Evolutionary conservation across 2,113 vertebrate species (phyloP), one percentile per base, ranked within the genome.

Genomic region (Guaruba guarouba): DNA sequence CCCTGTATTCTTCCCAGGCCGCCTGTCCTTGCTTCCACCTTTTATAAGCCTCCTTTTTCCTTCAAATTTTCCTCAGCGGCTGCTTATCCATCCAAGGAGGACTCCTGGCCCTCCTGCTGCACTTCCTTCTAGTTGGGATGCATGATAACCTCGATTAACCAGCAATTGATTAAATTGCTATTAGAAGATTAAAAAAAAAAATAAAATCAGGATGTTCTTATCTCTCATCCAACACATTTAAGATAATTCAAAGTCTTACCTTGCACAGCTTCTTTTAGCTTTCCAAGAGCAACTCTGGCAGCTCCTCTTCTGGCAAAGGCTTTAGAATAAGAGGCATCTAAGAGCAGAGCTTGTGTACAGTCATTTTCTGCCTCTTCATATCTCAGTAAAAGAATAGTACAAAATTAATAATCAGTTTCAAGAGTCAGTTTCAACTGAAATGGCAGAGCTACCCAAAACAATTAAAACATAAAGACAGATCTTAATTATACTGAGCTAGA

Each of bases 231-330:
- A 80, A 3, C 5, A 87, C 11, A 52, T 15, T 24, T 25, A 27
- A 3, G n/a, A 14, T 52, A 70, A 64, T 66, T 81, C 17, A 81
- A 76, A 90, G 39, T 79, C 70, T 16, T 95, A 99, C 99, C 99
- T 98, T 98, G 96, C 94, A 97, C 97, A 85, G 99, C 99, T 90
- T 99, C 98, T 74, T 96, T 95, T 63, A 98, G 92, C 76, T 98
- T 99, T 75, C 99, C 98, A 86, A 99, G 97, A 67, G 98, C 98
- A 91, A 97, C 97, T 96, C 99, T 98, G 61, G 99, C 99, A 46
- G 98, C 99, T 88, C 98, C 99, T 92, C 99, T 98, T 94, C 99
- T 98, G 64, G 99, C 99, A 77, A 99, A 99, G 35, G 99, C 99
- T 98, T 99, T 99, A 63, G 98, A 98, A 96, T 99, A 99, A 0